Evolutionary conservation across 2,113 vertebrate species (phyloP), one percentile per base, ranked within the genome.

Genomic region (Seriola aureovittata): DNA sequence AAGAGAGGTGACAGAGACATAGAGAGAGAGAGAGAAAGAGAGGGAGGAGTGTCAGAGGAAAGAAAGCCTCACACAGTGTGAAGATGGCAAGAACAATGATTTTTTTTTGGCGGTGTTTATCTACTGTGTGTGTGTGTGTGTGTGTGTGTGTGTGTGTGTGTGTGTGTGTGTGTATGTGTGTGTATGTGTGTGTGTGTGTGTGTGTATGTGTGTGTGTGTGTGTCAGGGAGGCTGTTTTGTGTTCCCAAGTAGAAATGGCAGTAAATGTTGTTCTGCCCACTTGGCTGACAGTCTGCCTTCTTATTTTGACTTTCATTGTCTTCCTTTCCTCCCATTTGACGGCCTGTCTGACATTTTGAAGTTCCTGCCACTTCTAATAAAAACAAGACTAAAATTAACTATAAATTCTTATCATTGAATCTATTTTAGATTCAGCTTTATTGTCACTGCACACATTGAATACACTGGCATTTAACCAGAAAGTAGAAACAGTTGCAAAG

Each of bases 51-150:
- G 85, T 76, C 70, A 48, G 71, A 74, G 81, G 65, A 72, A 83
- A 86, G 70, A 80, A 70, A 77, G 73, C 65, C 72, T 80, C 32
- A 71, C 48, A 44, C 80, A 84, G 74, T 80, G 81, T 60, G 75
- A 72, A 83, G 85, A 81, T 54, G 75, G 69, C 73, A 65, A 60
- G 80, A 86, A 86, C 75, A 78, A 65, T 85, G 63, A 75, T 78
- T 75, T 65, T 85, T 80, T 29, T 78, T 80, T 76, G 84, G 58
- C 79, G 83, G 59, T 80, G 81, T 90, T 71, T 89, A 71, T 84
- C 77, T 64, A 25, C 54, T 75, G 42, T 84, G 17, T 58, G n/a
- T 38, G 64, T 65, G 40, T 58, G 52, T 25, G 1, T 34, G 42
- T 80, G 44, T 77, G 48, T 68, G 42, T 63, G 7, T 21, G 19